These are phyloP conservation scores for Aphodius granarius DNA, from an alignment of 2,888 invertebrate genomes.

Conservation along the genomic window DNA sequence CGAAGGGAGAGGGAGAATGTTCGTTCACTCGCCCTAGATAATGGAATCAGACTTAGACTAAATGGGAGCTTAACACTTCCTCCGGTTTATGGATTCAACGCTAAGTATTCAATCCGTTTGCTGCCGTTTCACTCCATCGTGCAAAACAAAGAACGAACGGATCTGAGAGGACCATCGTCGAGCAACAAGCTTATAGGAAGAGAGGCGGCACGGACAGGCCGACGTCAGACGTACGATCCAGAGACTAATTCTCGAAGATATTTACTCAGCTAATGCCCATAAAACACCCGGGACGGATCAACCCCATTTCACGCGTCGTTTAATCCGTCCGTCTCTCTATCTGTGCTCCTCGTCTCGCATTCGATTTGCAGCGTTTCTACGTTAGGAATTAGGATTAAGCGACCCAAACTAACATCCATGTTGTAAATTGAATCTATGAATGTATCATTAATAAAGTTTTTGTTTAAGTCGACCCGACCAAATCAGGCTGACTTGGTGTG, in stretches of 20 bases:
- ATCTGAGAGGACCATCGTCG: constrained; percentile 25
- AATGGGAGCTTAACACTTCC: constrained; percentile 56
- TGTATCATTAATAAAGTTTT: not conserved
- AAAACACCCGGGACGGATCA: constrained; percentile 1
- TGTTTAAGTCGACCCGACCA: not conserved
- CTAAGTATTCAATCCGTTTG: constrained; percentile 51
- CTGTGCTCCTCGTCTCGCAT: not conserved
- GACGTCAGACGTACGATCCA: not conserved
- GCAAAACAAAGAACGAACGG: constrained; percentile 8
- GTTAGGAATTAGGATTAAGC: not conserved
- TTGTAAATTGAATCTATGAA: not conserved
- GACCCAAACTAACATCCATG: not conserved
- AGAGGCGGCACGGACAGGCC: constrained; percentile 17
- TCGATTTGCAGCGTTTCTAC: not conserved
- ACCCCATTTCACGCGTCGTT: not conserved
- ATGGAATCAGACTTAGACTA: constrained; percentile 56
- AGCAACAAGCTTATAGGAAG: constrained; percentile 22
- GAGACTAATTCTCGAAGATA: constrained; percentile 24
- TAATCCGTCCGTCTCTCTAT: not conserved
- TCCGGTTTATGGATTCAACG: constrained; percentile 54
- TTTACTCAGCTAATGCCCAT: constrained; percentile 26
- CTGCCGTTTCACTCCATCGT: constrained; percentile 36
- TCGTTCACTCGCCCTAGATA: constrained; percentile 40
- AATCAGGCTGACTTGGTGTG: not conserved
- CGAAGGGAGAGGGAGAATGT: constrained; percentile 41